Base-by-base conservation (phyloP, 2,888 invertebrate species). In the Melolontha melolontha region DNA sequence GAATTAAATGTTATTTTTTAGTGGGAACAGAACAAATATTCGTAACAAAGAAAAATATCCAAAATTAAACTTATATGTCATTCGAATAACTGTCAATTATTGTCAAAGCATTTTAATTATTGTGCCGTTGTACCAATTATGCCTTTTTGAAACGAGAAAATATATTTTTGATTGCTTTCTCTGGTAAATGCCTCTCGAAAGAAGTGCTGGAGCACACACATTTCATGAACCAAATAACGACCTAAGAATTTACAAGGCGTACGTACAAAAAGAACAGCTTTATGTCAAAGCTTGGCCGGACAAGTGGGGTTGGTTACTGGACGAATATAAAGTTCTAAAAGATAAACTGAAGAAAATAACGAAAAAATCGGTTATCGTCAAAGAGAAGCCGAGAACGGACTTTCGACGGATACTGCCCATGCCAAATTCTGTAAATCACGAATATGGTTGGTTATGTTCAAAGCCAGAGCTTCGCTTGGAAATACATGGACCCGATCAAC, bases 361-460 rank as follows among this genome's bases (percentile, higher is more conserved):
- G 4, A 29, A 47, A 10, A 8, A 44, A 34, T 59, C 59, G 1
- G 12, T 14, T 1, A 11, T 59, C n/a, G n/a, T 16, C 1, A n/a
- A 29, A 4, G 10, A 16, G 12, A 10, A n/a, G 6, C 10, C 12
- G 11, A 47, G 1, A 7, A 47, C 12, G n/a, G 59, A 59, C 8
- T 27, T 11, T 17, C 17, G 59, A 16, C 22, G 42, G 14, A 44
- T 59, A 8, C 29, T 47, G 11, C 59, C 59, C 4, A 12, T 44
- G 0, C 59, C 59, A 5, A 29, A 44, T 17, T 47, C 59, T 11
- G 59, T 59, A 12, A 59, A 59, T 5, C 59, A 59, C n/a, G 59
- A 59, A 14, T 59, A 59, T 16, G 59, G 59, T 29, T 59, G 59
- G 59, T 29, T 59, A 47, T 44, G 44, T 34, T 29, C 44, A 14